Conservation (phyloP, 2,113 vertebrate species). For the Ophiodon elongatus region DNA sequence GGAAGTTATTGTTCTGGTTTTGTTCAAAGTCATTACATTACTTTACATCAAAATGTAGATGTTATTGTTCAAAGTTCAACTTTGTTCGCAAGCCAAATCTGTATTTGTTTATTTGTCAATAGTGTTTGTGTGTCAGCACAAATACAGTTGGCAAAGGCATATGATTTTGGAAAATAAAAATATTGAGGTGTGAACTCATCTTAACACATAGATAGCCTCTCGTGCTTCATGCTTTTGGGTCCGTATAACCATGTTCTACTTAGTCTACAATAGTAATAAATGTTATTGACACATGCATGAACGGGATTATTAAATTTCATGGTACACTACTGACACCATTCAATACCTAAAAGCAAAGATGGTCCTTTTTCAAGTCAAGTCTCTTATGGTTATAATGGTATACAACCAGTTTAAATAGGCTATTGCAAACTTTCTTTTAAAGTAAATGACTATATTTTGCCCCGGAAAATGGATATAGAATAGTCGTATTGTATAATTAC, state of each 20-base stretch:
- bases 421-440: no score
- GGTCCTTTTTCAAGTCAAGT: background rate
- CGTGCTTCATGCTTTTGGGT: background rate
- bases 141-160: background rate
- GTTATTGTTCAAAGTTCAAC: conserved; percentile 2
- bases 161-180: background rate
- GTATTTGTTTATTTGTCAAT: background rate
- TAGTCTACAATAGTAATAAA: conserved; percentile 13
- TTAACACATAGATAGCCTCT: background rate
- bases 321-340: background rate
- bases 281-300: conserved; percentile 15
- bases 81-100: background rate
- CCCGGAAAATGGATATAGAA: no score
- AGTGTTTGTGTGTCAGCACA: background rate
- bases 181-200: background rate
- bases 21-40: conserved; percentile 13
- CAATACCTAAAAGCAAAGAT: background rate
- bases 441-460: no score
- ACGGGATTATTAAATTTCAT: background rate
- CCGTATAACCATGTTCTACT: background rate
- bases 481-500: no score
- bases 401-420: no score
- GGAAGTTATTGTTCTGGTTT: conserved; percentile 34
- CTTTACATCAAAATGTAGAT: background rate
- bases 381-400: no score